These are phyloP conservation scores for Pseudopodoces humilis DNA, from an alignment of 2,113 vertebrate genomes.

Conservation along the genomic window DNA sequence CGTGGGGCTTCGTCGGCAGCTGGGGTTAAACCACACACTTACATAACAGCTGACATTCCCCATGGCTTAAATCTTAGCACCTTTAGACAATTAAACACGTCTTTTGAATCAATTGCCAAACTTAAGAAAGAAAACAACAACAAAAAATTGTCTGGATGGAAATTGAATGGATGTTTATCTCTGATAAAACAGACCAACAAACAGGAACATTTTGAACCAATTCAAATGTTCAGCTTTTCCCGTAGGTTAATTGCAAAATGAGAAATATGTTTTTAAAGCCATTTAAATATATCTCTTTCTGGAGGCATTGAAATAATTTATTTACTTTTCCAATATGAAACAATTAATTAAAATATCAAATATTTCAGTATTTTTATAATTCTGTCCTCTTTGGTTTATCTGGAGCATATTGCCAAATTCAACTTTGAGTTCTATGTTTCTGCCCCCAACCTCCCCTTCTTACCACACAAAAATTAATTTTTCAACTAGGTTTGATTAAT, in stretches of 20 bases:
- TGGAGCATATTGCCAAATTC: not conserved
- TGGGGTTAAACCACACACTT: not conserved
- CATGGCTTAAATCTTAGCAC: not conserved
- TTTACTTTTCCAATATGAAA: not conserved
- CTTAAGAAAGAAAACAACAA: not conserved
- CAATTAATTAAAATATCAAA: not conserved
- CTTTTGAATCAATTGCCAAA: not conserved
- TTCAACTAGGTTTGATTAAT: not conserved
- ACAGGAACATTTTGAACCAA: not conserved
- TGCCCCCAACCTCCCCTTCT: not conserved
- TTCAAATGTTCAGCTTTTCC: not conserved
- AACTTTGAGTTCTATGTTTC: not conserved
- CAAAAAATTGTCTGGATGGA: not conserved
- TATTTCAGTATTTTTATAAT: not conserved
- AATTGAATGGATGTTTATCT: not conserved
- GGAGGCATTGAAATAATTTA: not conserved
- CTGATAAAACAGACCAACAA: not conserved
- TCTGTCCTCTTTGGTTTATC: not conserved
- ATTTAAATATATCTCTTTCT: not conserved
- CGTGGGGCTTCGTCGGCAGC: fast-evolving
- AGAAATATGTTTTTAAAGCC: not conserved
- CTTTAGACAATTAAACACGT: not conserved
- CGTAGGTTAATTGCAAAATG: not conserved
- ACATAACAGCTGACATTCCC: not conserved
- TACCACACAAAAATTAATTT: not conserved